phyloP scores from a whole-genome alignment of 2,113 vertebrate species.

The Anarrhichthys ocellatus region DNA sequence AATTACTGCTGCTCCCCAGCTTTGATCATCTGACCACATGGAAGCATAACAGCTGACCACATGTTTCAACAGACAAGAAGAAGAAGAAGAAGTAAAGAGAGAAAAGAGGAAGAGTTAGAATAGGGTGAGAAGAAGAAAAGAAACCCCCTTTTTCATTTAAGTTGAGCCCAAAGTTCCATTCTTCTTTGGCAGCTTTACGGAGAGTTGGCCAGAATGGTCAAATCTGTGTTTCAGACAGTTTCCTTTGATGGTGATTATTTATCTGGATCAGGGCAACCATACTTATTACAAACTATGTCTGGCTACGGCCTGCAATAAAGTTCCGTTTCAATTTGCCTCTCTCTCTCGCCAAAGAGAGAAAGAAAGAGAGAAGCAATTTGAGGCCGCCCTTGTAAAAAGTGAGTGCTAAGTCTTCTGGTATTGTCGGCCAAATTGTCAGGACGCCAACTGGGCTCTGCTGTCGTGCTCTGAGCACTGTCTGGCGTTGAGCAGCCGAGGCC shows the following conservation, averaged over 20 bases:
- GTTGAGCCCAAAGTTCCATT: constrained; percentile 67
- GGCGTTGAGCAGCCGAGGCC: constrained; percentile 69
- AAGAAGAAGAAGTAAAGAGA: constrained; percentile 72
- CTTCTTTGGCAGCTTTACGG: constrained; percentile 57
- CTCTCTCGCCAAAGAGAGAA: constrained; percentile 56
- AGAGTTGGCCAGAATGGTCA: constrained; percentile 66
- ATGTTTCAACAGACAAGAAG: constrained; percentile 82
- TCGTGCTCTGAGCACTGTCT: constrained; percentile 71
- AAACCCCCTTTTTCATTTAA: constrained; percentile 73
- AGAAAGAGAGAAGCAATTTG: constrained; percentile 78
- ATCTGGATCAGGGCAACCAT: constrained; percentile 72
- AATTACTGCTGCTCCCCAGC: constrained; percentile 97
- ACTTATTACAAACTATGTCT: constrained; percentile 71
- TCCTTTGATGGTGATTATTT: constrained; percentile 78
- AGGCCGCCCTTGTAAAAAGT: constrained; percentile 80
- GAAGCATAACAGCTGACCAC: constrained; percentile 92
- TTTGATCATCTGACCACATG: constrained; percentile 99
- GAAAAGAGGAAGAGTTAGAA: constrained; percentile 75
- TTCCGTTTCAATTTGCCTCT: constrained; percentile 79
- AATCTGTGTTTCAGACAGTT: constrained; percentile 73
- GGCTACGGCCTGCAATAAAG: constrained; percentile 75
- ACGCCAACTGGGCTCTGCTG: constrained; percentile 80
- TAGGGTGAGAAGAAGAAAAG: constrained; percentile 71
- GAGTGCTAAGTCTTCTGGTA: constrained; percentile 81
- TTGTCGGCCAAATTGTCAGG: constrained; percentile 81